Conservation (phyloP, 2,797 vertebrate genomes). For the Poeciliopsis paucimaculata region DNA sequence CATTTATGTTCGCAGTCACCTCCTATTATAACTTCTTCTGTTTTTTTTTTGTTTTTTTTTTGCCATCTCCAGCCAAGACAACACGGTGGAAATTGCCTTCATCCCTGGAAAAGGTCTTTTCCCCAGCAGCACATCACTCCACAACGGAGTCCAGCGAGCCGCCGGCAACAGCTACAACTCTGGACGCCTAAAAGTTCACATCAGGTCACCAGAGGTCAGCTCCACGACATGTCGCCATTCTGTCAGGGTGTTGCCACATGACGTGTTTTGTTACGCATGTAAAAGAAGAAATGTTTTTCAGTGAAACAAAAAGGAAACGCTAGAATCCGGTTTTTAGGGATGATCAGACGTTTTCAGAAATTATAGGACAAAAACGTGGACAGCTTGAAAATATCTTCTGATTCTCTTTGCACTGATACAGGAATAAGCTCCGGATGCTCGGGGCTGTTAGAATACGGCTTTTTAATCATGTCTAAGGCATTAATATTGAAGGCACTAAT, state of each 20-base stretch:
- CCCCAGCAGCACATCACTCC: conserved; percentile 76
- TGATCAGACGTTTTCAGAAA: neutral
- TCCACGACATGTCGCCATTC: neutral
- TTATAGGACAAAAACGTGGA: no score
- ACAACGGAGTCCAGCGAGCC: conserved; percentile 78
- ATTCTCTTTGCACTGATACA: neutral
- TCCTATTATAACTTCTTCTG: neutral
- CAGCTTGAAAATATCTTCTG: neutral
- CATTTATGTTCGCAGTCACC: neutral
- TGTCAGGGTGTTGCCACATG: neutral
- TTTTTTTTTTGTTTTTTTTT: neutral
- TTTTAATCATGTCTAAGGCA: neutral
- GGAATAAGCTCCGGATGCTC: neutral
- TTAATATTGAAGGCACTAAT: neutral
- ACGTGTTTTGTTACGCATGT: neutral
- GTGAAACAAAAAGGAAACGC: neutral
- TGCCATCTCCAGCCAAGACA: conserved; percentile 79
- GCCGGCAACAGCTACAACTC: conserved; percentile 79
- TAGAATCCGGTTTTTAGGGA: neutral
- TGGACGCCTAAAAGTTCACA: conserved; percentile 86
- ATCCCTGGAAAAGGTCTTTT: conserved; percentile 87
- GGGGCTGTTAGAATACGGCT: neutral
- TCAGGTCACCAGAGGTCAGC: conserved; percentile 87
- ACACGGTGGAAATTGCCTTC: conserved; percentile 87
- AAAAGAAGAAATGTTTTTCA: neutral